Base-by-base conservation (phyloP, 1,140 invertebrate species). In the Drosophila asahinai region DNA sequence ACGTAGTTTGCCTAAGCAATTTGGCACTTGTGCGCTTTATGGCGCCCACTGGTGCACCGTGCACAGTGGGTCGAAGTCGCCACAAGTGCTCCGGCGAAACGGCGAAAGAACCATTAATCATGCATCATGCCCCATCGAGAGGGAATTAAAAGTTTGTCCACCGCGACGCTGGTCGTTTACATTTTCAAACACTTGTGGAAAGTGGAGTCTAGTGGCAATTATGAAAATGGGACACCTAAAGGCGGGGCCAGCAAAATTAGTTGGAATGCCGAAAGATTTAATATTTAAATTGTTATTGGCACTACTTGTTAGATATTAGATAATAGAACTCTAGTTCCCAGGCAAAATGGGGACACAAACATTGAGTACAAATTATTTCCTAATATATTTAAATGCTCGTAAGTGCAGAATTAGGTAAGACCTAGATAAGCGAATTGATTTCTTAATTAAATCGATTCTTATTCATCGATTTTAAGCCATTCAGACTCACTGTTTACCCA, bases 1-100 rank as follows among this genome's bases (percentile, higher is more conserved):
- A 86, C 83, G 80, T 87, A 87, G 80, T 89, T 86, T 83, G 83
- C 72, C 72, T 66, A 64, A 87, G 80, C 80, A 86, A 87, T 86
- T 86, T 86, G 83, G 83, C 83, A 86, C 80, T 87, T 86, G 83
- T 87, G 79, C 66, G 80, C 83, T 80, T 82, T 76, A 76, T 86
- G 83, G 45, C 57, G 22, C 57, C 43, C 55, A 51, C 27, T 36
- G 42, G 27, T 25, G 22, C 52, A 38, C 17, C 42, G 4, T 36
- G 67, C 38, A 77, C 75, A 77, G 74, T 77, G 75, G 62, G 15
- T 1, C 36, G 11, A 33, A 19, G 3, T 1, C 7, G 27, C 1
- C 15, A 19, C 15, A 7, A 15, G 4, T 25, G 7, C 8, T 3
- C 1, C 14, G 14, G 17, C 33, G 14, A 55, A 60, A 40, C 14